Evolutionary conservation across 2,888 invertebrate species (phyloP).

Genomic region (Plebejus anna): DNA sequence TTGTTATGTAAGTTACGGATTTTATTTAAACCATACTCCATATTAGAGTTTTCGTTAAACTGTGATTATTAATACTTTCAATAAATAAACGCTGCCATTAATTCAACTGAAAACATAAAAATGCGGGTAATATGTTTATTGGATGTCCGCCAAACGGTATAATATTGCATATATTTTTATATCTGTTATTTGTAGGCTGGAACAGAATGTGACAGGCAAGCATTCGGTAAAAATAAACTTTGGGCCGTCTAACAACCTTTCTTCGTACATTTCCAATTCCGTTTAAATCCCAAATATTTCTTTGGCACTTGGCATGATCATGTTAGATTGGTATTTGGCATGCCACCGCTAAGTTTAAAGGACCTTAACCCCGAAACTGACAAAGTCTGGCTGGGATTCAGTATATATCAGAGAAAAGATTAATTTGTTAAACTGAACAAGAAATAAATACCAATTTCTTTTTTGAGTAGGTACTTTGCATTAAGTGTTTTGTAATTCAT

Average conservation of each 20-base stretch:
- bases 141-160: slow-evolving; percentile 12
- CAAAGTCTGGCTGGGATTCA: background rate
- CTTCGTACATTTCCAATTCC: background rate
- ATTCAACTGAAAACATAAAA: slow-evolving; percentile 25
- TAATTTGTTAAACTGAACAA: background rate
- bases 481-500: too few relatives aligned
- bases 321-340: slow-evolving; percentile 11
- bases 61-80: background rate
- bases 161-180: slow-evolving; percentile 26
- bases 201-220: slow-evolving; percentile 9
- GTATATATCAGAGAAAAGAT: background rate
- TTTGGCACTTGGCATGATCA: background rate
- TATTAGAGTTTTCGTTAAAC: background rate
- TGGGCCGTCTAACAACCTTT: background rate
- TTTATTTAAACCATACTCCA: background rate
- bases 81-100: slow-evolving; percentile 6
- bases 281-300: background rate
- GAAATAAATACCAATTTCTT: background rate
- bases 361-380: slow-evolving; percentile 6
- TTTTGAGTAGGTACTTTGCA: background rate
- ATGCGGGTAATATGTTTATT: slow-evolving; percentile 21
- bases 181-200: slow-evolving; percentile 20
- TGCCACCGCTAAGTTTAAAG: slow-evolving; percentile 13
- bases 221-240: slow-evolving; percentile 9
- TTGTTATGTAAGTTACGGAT: background rate